Conservation (phyloP, 2,797 vertebrate genomes). For the Novumbra hubbsi region DNA sequence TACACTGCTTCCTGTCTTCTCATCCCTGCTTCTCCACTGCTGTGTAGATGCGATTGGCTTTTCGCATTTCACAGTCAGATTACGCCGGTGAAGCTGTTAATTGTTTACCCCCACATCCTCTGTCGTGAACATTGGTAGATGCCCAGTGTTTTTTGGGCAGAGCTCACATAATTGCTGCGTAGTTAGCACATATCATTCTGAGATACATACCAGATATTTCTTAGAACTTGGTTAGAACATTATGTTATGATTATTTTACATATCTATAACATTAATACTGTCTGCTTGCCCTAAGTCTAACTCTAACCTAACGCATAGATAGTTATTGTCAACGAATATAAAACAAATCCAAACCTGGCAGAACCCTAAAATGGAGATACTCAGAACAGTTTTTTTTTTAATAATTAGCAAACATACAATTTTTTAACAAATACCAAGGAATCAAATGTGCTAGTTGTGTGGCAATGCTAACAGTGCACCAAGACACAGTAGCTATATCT, state of each 20-base stretch:
- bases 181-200: background rate
- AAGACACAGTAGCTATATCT: background rate
- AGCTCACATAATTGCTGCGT: background rate
- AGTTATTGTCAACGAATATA: too few species aligned
- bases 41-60: slow-evolving; percentile 56
- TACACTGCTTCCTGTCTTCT: slow-evolving; percentile 33
- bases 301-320: too few species aligned
- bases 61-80: slow-evolving; percentile 57
- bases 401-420: too few species aligned
- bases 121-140: background rate
- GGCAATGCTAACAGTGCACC: background rate
- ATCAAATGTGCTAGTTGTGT: background rate
- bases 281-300: too few species aligned
- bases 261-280: too few species aligned
- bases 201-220: background rate
- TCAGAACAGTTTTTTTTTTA: too few species aligned
- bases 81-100: slow-evolving; percentile 49
- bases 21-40: slow-evolving; percentile 56
- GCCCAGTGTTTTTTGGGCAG: background rate
- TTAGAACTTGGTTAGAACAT: background rate
- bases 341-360: too few species aligned
- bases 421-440: too few species aligned
- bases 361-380: too few species aligned
- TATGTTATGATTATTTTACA: too few species aligned
- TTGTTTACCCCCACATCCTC: slow-evolving; percentile 63